Percentiles rank a stretch among this genome's conserved stretches.
Evolutionary conservation across 2,797 vertebrate genomes (phyloP).

Genomic region (Tarsius wallacei): DNA sequence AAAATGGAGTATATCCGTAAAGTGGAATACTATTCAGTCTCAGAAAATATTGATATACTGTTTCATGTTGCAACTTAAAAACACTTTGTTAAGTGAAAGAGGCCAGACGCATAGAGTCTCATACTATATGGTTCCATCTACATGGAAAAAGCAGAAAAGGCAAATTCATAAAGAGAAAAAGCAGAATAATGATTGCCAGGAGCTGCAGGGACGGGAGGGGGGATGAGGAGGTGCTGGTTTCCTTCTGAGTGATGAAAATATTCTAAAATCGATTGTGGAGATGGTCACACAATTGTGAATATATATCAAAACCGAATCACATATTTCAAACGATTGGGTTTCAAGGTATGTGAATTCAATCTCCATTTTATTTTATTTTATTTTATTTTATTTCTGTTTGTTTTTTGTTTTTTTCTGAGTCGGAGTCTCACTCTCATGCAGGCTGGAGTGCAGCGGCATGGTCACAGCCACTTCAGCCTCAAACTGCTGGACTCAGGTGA

Average conservation of each 20-base stretch:
- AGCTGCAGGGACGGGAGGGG: neutral
- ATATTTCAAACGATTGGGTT: neutral
- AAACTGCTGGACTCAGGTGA: too few species aligned
- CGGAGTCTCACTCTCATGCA: too few species aligned
- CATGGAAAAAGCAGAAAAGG: neutral
- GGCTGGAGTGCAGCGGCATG: too few species aligned
- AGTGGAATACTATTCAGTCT: neutral
- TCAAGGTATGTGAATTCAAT: neutral
- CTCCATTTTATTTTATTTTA: neutral
- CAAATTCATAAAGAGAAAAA: neutral
- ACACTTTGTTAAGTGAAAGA: neutral
- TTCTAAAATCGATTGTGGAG: neutral
- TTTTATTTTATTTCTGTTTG: too few species aligned
- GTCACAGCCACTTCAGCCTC: too few species aligned
- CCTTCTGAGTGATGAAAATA: neutral
- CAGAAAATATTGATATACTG: neutral
- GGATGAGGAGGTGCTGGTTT: neutral
- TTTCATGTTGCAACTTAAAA: neutral
- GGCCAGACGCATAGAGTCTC: neutral
- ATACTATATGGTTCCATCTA: neutral
- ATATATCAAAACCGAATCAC: neutral
- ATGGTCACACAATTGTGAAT: neutral
- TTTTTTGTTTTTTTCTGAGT: too few species aligned
- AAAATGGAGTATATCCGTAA: neutral
- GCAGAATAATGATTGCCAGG: neutral